phyloP scores from a whole-genome alignment of 2,113 vertebrate genomes.

The Otocyon megalotis region DNA sequence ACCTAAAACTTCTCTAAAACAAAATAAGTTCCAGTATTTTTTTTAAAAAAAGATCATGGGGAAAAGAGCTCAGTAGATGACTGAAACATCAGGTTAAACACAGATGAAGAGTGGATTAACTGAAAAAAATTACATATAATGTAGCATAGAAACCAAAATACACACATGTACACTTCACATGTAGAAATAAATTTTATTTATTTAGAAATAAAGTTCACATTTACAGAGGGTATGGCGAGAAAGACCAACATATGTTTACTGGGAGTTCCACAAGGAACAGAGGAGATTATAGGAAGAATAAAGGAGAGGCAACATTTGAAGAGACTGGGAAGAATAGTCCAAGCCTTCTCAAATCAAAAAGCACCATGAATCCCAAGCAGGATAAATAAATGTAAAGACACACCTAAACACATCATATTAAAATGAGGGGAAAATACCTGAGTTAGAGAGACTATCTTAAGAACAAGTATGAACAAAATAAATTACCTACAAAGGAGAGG shows the following conservation, averaged over 20 bases:
- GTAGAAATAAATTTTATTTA: neutral
- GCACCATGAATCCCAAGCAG: neutral
- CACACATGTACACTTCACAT: neutral
- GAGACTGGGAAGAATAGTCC: neutral
- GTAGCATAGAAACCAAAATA: neutral
- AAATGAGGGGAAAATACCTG: neutral
- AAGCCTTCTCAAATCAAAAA: constrained; percentile 22
- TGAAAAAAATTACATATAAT: neutral
- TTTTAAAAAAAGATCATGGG: neutral
- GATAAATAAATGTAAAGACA: neutral
- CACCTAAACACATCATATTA: neutral
- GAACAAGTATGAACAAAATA: neutral
- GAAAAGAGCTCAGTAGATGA: neutral
- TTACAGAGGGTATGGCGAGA: neutral
- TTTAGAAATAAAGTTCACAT: neutral
- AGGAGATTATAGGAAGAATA: neutral
- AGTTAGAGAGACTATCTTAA: neutral
- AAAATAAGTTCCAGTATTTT: neutral
- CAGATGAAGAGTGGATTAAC: neutral
- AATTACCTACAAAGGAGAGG: neutral
- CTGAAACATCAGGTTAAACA: neutral
- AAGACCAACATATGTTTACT: neutral
- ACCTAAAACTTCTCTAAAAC: constrained; percentile 1
- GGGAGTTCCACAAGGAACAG: neutral
- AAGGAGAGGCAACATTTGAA: neutral